phyloP scores from a whole-genome alignment of 2,888 invertebrate species.

The Lysandra bellargus region DNA sequence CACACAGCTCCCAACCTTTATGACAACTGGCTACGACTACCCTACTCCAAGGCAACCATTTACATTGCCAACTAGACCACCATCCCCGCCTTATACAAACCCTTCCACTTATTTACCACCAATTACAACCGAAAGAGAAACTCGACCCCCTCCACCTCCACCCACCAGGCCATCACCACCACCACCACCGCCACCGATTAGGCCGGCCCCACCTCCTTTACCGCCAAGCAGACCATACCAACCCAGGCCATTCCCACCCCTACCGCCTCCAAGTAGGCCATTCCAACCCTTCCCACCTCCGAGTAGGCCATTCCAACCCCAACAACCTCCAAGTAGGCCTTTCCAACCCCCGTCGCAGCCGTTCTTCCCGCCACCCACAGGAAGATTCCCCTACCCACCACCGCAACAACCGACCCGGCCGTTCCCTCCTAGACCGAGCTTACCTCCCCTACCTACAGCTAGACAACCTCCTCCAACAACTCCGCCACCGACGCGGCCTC shows the following conservation, averaged over 20 bases:
- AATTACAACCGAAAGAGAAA: slow-evolving; percentile 24
- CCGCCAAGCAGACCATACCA: slow-evolving; percentile 36
- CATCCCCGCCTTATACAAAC: slow-evolving; percentile 34
- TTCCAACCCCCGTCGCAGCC: slow-evolving; percentile 29
- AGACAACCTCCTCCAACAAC: slow-evolving; percentile 38
- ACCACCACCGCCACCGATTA: slow-evolving; percentile 40
- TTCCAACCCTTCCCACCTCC: slow-evolving; percentile 37
- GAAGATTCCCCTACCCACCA: slow-evolving; percentile 36
- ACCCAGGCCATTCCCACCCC: slow-evolving; percentile 38
- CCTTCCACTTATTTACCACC: slow-evolving; percentile 33
- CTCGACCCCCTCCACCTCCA: slow-evolving; percentile 38
- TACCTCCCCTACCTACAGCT: slow-evolving; percentile 30
- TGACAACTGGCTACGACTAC: slow-evolving; percentile 25
- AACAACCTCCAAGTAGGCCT: slow-evolving; percentile 40
- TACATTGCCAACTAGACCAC: slow-evolving; percentile 32
- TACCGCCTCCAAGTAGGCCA: slow-evolving; percentile 40
- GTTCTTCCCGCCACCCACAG: neutral
- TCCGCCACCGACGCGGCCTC: slow-evolving; percentile 38
- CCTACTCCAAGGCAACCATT: slow-evolving; percentile 24
- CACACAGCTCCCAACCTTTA: slow-evolving; percentile 23
- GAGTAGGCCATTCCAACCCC: slow-evolving; percentile 38
- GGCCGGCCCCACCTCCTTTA: slow-evolving; percentile 37
- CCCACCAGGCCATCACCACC: slow-evolving; percentile 34
- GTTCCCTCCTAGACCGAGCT: neutral
- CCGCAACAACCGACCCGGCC: slow-evolving; percentile 30